Evolutionary conservation across 2,888 invertebrate genomes (phyloP).

Genomic region (Drosophila stalkeri): DNA sequence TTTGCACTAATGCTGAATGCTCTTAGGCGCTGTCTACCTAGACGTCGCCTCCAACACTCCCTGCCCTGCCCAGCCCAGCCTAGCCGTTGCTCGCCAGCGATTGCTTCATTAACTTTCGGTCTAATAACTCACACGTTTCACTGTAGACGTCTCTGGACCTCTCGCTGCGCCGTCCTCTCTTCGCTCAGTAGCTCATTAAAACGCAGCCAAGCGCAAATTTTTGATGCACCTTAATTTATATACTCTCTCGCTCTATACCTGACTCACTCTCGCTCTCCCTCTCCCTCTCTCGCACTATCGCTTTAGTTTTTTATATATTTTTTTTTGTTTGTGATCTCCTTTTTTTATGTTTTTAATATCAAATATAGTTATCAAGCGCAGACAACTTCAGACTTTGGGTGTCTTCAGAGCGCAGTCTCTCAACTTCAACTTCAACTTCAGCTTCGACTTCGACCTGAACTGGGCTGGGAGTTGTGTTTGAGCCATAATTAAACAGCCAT

Average conservation of each 20-base stretch:
- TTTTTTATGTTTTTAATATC: conserved; percentile 20
- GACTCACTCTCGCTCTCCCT: neutral
- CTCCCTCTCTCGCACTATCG: neutral
- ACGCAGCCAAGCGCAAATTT: conserved; percentile 47
- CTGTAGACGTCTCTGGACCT: conserved; percentile 4
- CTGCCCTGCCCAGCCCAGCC: too few relatives aligned
- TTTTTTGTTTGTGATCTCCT: conserved; percentile 13
- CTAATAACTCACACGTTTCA: conserved; percentile 49
- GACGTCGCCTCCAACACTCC: neutral
- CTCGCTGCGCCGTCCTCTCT: neutral
- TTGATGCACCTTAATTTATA: conserved; percentile 16
- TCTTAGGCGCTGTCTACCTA: conserved; percentile 18
- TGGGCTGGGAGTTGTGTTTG: conserved; percentile 6
- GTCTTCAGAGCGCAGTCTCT: conserved; percentile 3
- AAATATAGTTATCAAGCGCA: conserved; percentile 27
- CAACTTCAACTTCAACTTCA: neutral
- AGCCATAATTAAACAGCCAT: conserved; percentile 73
- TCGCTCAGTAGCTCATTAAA: conserved; percentile 43
- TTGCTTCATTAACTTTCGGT: conserved; percentile 48
- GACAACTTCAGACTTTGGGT: conserved; percentile 11
- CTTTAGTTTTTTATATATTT: conserved; percentile 9
- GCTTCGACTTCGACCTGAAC: neutral
- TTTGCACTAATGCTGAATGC: conserved; percentile 26
- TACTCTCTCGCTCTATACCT: neutral
- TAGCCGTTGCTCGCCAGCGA: conserved; percentile 13